Evolutionary conservation across 1,140 invertebrate species (phyloP).

Genomic region (Temnothorax nylanderi): DNA sequence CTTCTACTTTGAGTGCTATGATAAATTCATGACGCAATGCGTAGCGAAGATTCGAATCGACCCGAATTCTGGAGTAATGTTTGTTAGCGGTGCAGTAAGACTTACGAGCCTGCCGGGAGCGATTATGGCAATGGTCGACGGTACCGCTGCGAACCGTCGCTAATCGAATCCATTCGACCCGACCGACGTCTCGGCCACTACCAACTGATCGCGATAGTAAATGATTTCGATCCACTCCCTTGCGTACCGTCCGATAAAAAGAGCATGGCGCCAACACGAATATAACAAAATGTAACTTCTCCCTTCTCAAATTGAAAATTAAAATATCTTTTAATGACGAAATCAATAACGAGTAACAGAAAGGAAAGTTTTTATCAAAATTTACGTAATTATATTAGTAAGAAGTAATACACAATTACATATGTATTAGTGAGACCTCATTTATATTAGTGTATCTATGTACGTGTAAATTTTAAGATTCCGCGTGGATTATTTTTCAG

Average conservation of each 20-base stretch:
- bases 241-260: constrained; percentile 29
- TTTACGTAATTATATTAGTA: not conserved
- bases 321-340: not conserved
- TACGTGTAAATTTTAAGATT: not conserved
- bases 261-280: not conserved
- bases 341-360: not conserved
- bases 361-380: not conserved
- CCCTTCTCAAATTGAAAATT: not conserved
- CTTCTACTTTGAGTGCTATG: not conserved
- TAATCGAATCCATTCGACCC: constrained; percentile 67
- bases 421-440: not conserved
- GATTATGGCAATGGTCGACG: constrained; percentile 62
- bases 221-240: constrained; percentile 54
- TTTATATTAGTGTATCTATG: not conserved
- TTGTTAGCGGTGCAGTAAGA: constrained; percentile 63
- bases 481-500: not conserved
- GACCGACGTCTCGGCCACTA: constrained; percentile 29
- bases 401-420: not conserved
- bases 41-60: constrained; percentile 57
- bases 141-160: constrained; percentile 47
- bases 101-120: constrained; percentile 68
- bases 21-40: constrained; percentile 20
- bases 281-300: not conserved
- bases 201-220: constrained; percentile 54
- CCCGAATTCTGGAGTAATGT: constrained; percentile 56